These are phyloP conservation scores for Bombus waltoni DNA, from an alignment of 1,140 invertebrate genomes.

Conservation along the genomic window DNA sequence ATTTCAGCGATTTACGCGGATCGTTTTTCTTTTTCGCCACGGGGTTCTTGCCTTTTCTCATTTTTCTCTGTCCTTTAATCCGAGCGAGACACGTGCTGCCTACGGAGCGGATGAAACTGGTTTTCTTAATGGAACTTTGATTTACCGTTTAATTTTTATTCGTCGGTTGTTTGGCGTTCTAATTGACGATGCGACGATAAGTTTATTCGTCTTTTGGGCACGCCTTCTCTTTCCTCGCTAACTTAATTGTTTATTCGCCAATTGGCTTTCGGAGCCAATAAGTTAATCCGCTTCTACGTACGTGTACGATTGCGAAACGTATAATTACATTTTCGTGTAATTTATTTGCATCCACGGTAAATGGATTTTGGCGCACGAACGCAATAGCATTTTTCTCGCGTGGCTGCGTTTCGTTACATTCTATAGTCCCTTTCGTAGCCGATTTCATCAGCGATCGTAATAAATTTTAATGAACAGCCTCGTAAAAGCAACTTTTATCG, in stretches of 20 bases:
- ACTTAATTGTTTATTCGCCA: neutral
- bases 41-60: neutral
- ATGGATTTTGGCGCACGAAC: neutral
- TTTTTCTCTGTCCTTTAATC: neutral
- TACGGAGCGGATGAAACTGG: neutral
- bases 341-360: neutral
- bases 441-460: neutral
- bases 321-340: too few relatives aligned
- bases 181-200: neutral
- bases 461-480: neutral
- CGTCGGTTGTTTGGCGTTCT: neutral
- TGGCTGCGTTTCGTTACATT: neutral
- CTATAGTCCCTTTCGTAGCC: neutral
- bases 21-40: neutral
- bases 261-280: neutral
- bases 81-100: neutral
- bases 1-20: neutral
- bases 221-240: neutral
- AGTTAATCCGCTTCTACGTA: too few relatives aligned
- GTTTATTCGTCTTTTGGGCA: neutral
- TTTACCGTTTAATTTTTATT: constrained; percentile 5
- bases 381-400: neutral
- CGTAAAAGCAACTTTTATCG: neutral
- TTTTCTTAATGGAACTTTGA: constrained; percentile 19
- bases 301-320: too few relatives aligned